These are phyloP conservation scores for Macrosiphum euphorbiae DNA, from an alignment of 2,888 invertebrate species.

Conservation along the genomic window DNA sequence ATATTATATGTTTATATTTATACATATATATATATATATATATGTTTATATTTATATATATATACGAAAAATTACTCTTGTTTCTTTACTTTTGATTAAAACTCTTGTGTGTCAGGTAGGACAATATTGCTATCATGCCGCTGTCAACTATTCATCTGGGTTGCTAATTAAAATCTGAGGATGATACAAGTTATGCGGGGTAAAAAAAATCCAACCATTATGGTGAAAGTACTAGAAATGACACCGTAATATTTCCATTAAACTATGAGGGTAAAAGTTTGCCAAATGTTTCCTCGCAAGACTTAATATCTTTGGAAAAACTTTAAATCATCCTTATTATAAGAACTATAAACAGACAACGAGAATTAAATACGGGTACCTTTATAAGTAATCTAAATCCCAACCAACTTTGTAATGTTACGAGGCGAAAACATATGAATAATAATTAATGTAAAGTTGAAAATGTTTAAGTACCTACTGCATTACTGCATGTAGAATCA, in stretches of 20 bases:
- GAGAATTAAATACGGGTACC: neutral
- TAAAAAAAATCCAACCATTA: conserved; percentile 4
- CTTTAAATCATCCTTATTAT: conserved; percentile 34
- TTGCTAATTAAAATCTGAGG: conserved; percentile 39
- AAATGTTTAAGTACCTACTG: neutral
- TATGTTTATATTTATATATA: neutral
- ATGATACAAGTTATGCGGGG: neutral
- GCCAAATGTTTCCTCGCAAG: neutral
- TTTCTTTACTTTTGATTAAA: conserved; percentile 49
- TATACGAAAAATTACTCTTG: conserved; percentile 33
- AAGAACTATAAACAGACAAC: neutral
- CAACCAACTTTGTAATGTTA: neutral
- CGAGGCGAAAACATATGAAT: neutral
- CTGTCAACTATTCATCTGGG: neutral
- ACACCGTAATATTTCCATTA: conserved; percentile 37
- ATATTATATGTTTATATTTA: too few relatives aligned
- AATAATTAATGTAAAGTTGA: neutral
- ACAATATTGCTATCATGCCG: neutral
- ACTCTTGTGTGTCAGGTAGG: neutral
- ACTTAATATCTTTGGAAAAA: conserved; percentile 40
- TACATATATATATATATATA: neutral
- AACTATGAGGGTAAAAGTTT: conserved; percentile 41
- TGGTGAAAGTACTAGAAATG: conserved; percentile 8
- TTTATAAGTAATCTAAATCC: conserved; percentile 12
- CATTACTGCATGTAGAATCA: neutral